Percentiles rank a stretch among this genome's conserved stretches.
Conservation (phyloP, 2,888 invertebrate genomes). For the Drosophila gaucha region DNA sequence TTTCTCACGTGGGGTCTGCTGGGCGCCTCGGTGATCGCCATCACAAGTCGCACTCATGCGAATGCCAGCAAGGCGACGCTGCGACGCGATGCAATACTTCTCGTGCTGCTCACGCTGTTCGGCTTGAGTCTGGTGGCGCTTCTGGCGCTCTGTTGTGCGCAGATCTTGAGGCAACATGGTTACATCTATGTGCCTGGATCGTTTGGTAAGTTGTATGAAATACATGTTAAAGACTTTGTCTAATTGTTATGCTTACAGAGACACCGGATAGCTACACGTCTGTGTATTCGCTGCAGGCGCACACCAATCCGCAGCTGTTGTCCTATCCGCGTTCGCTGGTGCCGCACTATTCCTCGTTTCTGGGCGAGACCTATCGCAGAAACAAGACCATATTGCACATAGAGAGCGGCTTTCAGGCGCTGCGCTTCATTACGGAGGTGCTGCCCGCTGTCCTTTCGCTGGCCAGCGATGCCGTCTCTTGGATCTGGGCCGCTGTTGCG, state of each 20-base stretch:
- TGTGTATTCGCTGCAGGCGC: conserved; percentile 87
- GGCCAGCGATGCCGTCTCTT: conserved; percentile 90
- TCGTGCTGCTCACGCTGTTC: conserved; percentile 90
- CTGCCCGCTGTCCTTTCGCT: conserved; percentile 93
- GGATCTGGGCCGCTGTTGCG: conserved; percentile 95
- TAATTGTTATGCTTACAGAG: conserved; percentile 86
- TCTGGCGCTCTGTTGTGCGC: conserved; percentile 92
- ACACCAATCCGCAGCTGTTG: conserved; percentile 87
- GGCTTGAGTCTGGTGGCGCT: conserved; percentile 91
- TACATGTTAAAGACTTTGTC: accelerated
- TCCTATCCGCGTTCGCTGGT: conserved; percentile 85
- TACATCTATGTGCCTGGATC: conserved; percentile 93
- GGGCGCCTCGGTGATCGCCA: conserved; percentile 83
- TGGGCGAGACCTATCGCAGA: conserved; percentile 83
- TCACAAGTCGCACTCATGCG: conserved; percentile 80
- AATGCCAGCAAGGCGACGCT: conserved; percentile 75
- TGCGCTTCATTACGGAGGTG: conserved; percentile 94
- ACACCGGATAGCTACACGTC: conserved; percentile 89
- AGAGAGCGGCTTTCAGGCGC: conserved; percentile 92
- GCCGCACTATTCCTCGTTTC: conserved; percentile 83
- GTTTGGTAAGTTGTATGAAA: conserved; percentile 88
- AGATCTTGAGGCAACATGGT: conserved; percentile 90
- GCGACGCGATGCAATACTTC: conserved; percentile 88
- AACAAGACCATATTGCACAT: conserved; percentile 80
- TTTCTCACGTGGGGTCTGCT: conserved; percentile 93